Percentiles rank a stretch among this genome's conserved stretches.
Conservation (phyloP, 1,140 invertebrate species). For the Notospermus geniculatus region DNA sequence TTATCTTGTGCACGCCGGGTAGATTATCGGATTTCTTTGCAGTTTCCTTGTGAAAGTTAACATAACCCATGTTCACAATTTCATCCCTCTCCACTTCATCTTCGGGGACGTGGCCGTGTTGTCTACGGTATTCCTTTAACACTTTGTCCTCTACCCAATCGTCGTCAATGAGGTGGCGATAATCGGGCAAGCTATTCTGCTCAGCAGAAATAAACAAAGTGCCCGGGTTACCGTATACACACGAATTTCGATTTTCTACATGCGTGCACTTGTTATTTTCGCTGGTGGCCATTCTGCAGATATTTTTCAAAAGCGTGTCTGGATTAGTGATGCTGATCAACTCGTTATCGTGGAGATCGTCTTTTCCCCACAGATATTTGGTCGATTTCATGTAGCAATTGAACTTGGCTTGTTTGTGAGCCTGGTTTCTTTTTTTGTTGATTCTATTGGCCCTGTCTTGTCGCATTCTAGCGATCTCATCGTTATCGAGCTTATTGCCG, state of each 20-base stretch:
- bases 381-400: constrained; percentile 1
- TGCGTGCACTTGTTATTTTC: constrained; percentile 8
- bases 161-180: constrained; percentile 4
- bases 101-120: constrained; percentile 1
- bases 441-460: constrained; percentile 5
- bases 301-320: constrained; percentile 2
- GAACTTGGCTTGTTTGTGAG: constrained; percentile 5
- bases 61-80: constrained; percentile 5
- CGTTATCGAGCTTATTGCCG: constrained; percentile 6
- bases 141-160: constrained; percentile 6
- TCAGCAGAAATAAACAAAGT: constrained; percentile 1
- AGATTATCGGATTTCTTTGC: constrained; percentile 9
- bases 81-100: constrained; percentile 10
- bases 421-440: constrained; percentile 6
- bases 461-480: constrained; percentile 1
- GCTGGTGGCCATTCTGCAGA: constrained; percentile 10
- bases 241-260: constrained; percentile 7
- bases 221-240: constrained; percentile 6
- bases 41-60: constrained; percentile 8
- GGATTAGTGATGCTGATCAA: constrained; percentile 9
- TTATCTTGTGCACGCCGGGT: constrained; percentile 10
- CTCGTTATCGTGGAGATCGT: constrained; percentile 7
- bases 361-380: constrained; percentile 7
- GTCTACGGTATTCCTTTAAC: neutral
- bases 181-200: constrained; percentile 5